Conservation (phyloP, 2,797 vertebrate genomes). For the Poecilia picta region DNA sequence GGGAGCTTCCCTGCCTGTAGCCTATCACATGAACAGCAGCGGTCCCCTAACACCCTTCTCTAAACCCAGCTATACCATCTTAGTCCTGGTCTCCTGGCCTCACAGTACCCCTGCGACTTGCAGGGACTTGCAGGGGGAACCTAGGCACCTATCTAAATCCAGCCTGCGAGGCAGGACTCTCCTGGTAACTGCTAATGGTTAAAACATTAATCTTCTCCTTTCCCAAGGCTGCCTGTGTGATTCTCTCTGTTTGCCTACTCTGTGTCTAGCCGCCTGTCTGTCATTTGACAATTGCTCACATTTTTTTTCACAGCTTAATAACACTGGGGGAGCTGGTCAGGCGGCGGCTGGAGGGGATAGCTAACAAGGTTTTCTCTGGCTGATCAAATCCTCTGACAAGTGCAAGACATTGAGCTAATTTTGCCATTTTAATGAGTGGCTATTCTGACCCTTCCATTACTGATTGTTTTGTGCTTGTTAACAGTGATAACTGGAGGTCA, state of each 20-base stretch:
- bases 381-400: constrained; percentile 47
- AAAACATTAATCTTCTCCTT: constrained; percentile 70
- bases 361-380: constrained; percentile 52
- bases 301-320: constrained; percentile 32
- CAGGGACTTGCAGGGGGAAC: constrained; percentile 38
- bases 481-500: constrained; percentile 9
- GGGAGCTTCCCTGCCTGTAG: constrained; percentile 56
- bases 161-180: constrained; percentile 48
- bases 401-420: constrained; percentile 22
- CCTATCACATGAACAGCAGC: constrained; percentile 73
- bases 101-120: constrained; percentile 21
- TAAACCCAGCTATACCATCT: constrained; percentile 38
- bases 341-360: constrained; percentile 38
- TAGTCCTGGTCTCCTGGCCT: constrained; percentile 49
- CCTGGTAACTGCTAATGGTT: constrained; percentile 67
- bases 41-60: constrained; percentile 42
- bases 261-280: constrained; percentile 20
- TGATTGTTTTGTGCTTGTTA: background rate
- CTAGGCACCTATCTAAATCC: constrained; percentile 60
- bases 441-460: constrained; percentile 19
- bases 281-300: constrained; percentile 34
- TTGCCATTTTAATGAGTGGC: constrained; percentile 30
- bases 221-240: constrained; percentile 51
- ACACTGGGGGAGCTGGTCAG: constrained; percentile 22
- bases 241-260: constrained; percentile 43